These are phyloP conservation scores for Ellobius talpinus DNA, from an alignment of 2,113 vertebrate genomes.

Conservation along the genomic window DNA sequence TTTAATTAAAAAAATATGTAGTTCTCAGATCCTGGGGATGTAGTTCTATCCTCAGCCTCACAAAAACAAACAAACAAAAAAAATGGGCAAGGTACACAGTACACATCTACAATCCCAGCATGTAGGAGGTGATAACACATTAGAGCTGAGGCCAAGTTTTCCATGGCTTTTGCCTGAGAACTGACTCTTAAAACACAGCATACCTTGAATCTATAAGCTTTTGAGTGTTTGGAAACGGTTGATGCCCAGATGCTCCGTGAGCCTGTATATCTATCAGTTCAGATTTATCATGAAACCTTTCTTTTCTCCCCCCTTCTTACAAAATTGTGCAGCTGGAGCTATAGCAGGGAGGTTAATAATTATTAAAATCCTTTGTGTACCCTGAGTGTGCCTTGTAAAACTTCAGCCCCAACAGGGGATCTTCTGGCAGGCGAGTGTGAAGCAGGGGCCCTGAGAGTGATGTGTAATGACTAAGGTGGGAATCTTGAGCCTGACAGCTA, in stretches of 20 bases:
- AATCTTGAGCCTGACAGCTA: neutral
- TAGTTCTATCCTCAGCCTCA: neutral
- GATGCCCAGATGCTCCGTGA: neutral
- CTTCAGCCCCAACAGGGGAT: neutral
- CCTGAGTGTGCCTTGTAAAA: neutral
- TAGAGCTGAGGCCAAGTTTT: slow-evolving; percentile 7
- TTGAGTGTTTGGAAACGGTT: neutral
- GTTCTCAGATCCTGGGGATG: neutral
- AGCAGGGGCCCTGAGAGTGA: neutral
- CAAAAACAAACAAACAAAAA: neutral
- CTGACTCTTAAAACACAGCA: neutral
- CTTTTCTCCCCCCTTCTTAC: neutral
- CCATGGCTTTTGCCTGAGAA: neutral
- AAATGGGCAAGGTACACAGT: neutral
- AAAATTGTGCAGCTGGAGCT: neutral
- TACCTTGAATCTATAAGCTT: neutral
- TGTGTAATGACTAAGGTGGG: neutral
- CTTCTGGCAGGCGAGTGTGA: neutral
- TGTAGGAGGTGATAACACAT: neutral
- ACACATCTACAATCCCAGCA: too few relatives aligned
- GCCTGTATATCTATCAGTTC: neutral
- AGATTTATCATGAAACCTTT: neutral
- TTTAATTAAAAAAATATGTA: neutral
- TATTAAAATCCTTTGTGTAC: neutral
- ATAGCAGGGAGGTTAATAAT: neutral